Evolutionary conservation across 37 sponge, comb jelly and placozoan genomes (phyloP).

Genomic region (Beroe forskalii): DNA sequence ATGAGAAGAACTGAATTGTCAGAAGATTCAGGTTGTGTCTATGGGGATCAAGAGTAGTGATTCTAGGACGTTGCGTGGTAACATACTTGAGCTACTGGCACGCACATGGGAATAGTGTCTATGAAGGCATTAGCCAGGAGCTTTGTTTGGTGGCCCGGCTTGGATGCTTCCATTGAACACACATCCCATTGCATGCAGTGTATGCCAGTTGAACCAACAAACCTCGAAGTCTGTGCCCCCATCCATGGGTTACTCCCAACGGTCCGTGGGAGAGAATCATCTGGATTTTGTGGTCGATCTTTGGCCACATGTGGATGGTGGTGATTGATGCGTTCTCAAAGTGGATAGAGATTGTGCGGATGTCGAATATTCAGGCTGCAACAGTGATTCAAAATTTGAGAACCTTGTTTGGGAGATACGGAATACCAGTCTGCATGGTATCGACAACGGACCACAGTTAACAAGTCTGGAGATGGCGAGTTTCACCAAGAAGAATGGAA

Average conservation of each 20-base stretch:
- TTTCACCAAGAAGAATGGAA: conserved; percentile 49
- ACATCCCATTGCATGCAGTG: background rate
- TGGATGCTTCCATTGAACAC: too few relatives aligned
- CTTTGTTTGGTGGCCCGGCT: too few relatives aligned
- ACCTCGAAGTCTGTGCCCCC: background rate
- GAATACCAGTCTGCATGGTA: too few relatives aligned
- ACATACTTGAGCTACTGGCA: background rate
- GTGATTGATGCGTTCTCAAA: conserved; percentile 67
- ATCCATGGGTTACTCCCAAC: too few relatives aligned
- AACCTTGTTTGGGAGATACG: too few relatives aligned
- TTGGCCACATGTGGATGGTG: too few relatives aligned
- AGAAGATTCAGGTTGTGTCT: conserved; percentile 21
- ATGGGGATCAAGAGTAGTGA: conserved; percentile 19
- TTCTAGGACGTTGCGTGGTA: background rate
- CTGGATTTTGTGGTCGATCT: background rate
- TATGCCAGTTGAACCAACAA: background rate
- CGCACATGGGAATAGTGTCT: too few relatives aligned
- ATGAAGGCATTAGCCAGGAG: too few relatives aligned
- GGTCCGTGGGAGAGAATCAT: conserved; percentile 4
- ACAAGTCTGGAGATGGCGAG: conserved; percentile 50
- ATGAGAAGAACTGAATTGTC: too few relatives aligned
- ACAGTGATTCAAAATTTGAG: conserved; percentile 59
- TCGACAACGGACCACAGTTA: too few relatives aligned
- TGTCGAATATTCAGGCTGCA: conserved; percentile 58
- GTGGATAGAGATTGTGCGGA: too few relatives aligned